Conservation (phyloP, 2,888 invertebrate species). For the Eupsilia transversa region DNA sequence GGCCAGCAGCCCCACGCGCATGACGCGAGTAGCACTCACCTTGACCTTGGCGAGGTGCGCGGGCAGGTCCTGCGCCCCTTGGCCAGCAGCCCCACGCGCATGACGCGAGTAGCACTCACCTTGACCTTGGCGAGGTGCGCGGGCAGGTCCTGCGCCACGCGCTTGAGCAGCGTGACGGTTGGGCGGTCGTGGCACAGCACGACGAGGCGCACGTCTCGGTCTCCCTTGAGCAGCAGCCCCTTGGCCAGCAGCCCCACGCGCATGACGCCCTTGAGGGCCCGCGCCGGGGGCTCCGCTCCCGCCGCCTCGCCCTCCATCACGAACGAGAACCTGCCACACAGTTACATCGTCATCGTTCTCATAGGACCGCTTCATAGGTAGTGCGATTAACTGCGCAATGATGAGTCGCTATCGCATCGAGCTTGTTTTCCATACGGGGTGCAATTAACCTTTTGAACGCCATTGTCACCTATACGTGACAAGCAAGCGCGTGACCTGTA, state of each 20-base stretch:
- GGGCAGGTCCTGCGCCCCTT: too few relatives aligned
- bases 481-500: too few relatives aligned
- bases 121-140: constrained; percentile 92
- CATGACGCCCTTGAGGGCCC: constrained; percentile 98
- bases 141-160: constrained; percentile 96
- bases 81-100: too few relatives aligned
- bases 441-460: too few relatives aligned
- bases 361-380: background rate
- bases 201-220: constrained; percentile 97
- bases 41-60: too few relatives aligned
- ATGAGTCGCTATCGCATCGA: background rate
- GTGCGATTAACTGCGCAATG: background rate
- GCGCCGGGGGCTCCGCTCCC: constrained; percentile 90
- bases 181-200: constrained; percentile 99
- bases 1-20: too few relatives aligned
- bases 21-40: too few relatives aligned
- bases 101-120: too few relatives aligned
- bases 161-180: constrained; percentile 95
- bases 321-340: constrained; percentile 83
- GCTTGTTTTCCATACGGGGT: background rate
- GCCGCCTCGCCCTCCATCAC: constrained; percentile 76
- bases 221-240: constrained; percentile 96
- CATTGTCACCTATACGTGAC: too few relatives aligned
- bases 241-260: constrained; percentile 95
- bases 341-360: accelerated